Evolutionary conservation across 2,113 vertebrate genomes (phyloP).

Genomic region (Girardinichthys multiradiatus): DNA sequence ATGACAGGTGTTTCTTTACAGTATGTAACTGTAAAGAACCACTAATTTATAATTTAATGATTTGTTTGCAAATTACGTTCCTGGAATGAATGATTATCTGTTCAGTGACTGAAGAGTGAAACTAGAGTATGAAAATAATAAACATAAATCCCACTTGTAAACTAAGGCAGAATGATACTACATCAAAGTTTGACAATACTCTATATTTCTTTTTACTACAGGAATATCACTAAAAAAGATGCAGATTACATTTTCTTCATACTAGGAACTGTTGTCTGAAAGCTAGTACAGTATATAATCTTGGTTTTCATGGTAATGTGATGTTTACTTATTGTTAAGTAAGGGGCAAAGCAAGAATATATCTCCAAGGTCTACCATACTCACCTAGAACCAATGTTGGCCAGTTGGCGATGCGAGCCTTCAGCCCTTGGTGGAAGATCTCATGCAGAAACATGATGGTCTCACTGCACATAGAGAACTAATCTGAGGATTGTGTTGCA

Average conservation of each 20-base stretch:
- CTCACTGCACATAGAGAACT: slow-evolving; percentile 82
- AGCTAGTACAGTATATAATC: background rate
- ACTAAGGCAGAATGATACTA: too few relatives aligned
- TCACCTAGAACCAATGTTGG: slow-evolving; percentile 95
- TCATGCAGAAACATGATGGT: slow-evolving; percentile 99
- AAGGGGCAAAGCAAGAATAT: background rate
- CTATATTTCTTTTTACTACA: too few relatives aligned
- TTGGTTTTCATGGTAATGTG: background rate
- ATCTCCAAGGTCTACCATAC: slow-evolving; percentile 30
- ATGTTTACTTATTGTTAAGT: background rate
- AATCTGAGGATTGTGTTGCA: background rate
- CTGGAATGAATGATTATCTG: too few relatives aligned
- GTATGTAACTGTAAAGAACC: too few relatives aligned
- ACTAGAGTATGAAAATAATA: too few relatives aligned
- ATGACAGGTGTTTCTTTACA: background rate
- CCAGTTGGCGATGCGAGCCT: slow-evolving; percentile 96
- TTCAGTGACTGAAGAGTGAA: too few relatives aligned
- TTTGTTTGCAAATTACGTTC: background rate
- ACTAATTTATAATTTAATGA: background rate
- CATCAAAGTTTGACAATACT: too few relatives aligned
- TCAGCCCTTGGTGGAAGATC: slow-evolving; percentile 98
- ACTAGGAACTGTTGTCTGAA: background rate
- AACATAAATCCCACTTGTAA: too few relatives aligned
- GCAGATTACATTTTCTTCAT: background rate
- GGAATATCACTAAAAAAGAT: background rate